Base-by-base conservation (phyloP, 2,113 vertebrate genomes). In the Sapajus apella region DNA sequence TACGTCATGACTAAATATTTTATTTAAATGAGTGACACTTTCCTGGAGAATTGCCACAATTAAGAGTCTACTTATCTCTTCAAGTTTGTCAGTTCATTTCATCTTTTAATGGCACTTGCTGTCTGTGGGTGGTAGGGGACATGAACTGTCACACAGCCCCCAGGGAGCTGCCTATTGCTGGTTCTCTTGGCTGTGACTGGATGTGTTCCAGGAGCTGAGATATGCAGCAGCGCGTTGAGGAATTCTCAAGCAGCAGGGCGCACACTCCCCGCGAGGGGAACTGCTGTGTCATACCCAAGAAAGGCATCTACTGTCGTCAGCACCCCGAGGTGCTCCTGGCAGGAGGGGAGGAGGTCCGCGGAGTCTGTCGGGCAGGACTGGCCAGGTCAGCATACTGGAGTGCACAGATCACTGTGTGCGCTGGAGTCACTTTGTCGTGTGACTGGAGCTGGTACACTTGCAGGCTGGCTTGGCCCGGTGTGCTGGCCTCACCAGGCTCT, bases 211-310 rank as follows among this genome's bases (percentile, higher is more conserved):
- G 70, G 55, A 64, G 30, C 10, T 55, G 37, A 56, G 7, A 12
- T 17, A 7, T 0, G 17, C 0, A 9, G 27, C 47, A 14, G 84
- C 14, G 16, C 3, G 0, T 7, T 43, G 13, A 45, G 83, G 82
- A 43, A 13, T 43, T 18, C 56, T 55, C 37, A 32, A 3, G 35
- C 3, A 45, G 23, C 1, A 9, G 2, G 11, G n/a, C 6, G 43
- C 55, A 3, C 58, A 0, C n/a, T 66, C 12, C 68, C 35, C 64
- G 43, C 56, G 37, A 3, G 8, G 25, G 80, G 20, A 37, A 35
- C 52, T 52, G 25, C 25, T 30, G 12, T 11, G 18, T 18, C 64
- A 17, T 55, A 6, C 37, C 84, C 23, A 72, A 32, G 58, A 72
- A n/a, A 35, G 25, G 16, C 2, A 3, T 27, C 43, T 18, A 8